Evolutionary conservation across 2,797 vertebrate genomes (phyloP).

Genomic region (Tauraco hartlaubi): DNA sequence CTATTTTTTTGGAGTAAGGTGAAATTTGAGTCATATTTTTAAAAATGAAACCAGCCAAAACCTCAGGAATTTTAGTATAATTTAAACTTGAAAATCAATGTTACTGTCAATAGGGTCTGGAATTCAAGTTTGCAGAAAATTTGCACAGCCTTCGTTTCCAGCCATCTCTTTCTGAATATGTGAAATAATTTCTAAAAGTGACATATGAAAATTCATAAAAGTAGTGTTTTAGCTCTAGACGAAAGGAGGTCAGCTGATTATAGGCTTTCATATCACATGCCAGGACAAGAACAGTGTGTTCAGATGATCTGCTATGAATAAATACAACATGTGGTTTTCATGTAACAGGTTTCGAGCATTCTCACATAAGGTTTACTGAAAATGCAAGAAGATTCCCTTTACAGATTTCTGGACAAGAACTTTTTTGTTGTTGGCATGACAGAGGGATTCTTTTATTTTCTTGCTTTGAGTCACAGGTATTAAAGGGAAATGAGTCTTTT

Average conservation of each 20-base stretch:
- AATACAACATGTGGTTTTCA: not conserved
- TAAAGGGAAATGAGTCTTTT: not conserved
- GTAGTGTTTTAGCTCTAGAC: not conserved
- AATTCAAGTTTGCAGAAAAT: not conserved
- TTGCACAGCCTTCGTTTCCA: not conserved
- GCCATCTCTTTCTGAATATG: not conserved
- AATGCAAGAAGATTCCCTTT: not conserved
- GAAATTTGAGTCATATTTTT: not conserved
- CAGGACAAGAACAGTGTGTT: not conserved
- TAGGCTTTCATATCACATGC: not conserved
- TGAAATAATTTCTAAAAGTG: not conserved
- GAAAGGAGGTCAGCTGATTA: not conserved
- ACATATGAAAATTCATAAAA: not conserved
- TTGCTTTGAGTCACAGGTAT: not conserved
- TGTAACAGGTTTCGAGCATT: not conserved
- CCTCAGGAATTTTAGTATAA: not conserved
- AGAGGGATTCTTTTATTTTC: not conserved
- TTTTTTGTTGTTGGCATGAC: not conserved
- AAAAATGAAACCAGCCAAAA: not conserved
- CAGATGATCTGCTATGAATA: not conserved
- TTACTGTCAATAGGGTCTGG: not conserved
- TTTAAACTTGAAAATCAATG: not conserved
- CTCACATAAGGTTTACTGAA: not conserved
- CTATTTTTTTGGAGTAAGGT: not conserved
- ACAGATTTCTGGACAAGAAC: not conserved